These are phyloP conservation scores for Hypocryptadius cinnamomeus DNA, from an alignment of 2,113 vertebrate species.

Conservation along the genomic window DNA sequence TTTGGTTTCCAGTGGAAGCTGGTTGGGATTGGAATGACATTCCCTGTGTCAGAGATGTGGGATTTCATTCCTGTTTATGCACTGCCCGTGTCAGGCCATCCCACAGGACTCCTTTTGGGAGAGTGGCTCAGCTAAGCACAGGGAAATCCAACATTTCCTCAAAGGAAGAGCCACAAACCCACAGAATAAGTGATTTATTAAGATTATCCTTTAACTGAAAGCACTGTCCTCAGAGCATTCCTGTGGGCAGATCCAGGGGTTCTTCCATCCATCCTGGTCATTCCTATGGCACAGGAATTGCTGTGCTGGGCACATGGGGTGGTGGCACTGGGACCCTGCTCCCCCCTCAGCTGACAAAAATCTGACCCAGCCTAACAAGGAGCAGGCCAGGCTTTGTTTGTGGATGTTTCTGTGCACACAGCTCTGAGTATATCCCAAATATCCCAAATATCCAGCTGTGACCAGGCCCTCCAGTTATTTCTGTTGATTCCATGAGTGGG, in stretches of 20 bases:
- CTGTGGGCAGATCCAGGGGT: background rate
- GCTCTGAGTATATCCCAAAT: background rate
- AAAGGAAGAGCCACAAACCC: background rate
- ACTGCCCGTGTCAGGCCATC: accelerated
- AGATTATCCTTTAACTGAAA: no score
- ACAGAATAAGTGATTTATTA: background rate
- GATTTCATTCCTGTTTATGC: background rate
- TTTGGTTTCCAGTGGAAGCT: background rate
- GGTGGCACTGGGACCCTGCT: background rate
- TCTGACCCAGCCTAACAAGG: background rate
- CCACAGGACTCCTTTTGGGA: background rate
- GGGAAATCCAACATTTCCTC: background rate
- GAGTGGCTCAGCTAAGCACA: background rate
- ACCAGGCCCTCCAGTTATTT: background rate
- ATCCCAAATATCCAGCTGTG: background rate
- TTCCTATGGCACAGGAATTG: background rate
- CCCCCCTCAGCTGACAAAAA: background rate
- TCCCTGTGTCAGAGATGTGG: background rate
- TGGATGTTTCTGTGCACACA: background rate
- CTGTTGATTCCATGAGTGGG: background rate
- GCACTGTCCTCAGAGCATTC: background rate
- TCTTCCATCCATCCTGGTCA: background rate
- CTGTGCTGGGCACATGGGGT: background rate
- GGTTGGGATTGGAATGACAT: background rate
- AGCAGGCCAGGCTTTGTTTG: background rate